Percentiles rank a stretch among this genome's conserved stretches.
Conservation (phyloP, 2,888 invertebrate species). For the Brachynemurus nebulosus region DNA sequence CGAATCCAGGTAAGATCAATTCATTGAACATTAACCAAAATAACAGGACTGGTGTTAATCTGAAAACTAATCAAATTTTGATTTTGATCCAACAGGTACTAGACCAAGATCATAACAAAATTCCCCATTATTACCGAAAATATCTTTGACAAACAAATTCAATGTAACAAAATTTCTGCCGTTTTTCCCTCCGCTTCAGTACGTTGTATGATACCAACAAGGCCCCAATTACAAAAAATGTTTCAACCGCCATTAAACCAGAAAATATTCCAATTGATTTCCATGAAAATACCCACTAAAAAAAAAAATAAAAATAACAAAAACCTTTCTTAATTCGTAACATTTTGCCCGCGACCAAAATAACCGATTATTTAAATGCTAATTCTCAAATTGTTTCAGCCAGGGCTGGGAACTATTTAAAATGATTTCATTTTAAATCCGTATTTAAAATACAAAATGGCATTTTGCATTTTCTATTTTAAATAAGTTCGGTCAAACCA, state of each 20-base stretch:
- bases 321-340: too few species aligned
- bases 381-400: background rate
- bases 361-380: too few species aligned
- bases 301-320: background rate
- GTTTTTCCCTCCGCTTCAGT: background rate
- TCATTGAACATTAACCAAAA: background rate
- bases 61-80: background rate
- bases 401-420: too few species aligned
- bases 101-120: too few species aligned
- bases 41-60: constrained; percentile 3
- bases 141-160: constrained; percentile 1
- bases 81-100: too few species aligned
- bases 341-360: too few species aligned
- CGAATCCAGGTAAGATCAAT: background rate
- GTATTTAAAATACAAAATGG: too few species aligned
- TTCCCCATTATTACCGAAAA: too few species aligned
- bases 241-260: constrained; percentile 1
- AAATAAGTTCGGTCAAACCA: too few species aligned
- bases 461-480: too few species aligned
- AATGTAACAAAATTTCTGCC: background rate
- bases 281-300: constrained; percentile 1
- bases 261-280: background rate
- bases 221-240: constrained; percentile 1
- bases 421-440: too few species aligned
- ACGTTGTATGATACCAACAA: background rate